Conservation (phyloP, 2,797 vertebrate genomes). For the Borostomias antarcticus region DNA sequence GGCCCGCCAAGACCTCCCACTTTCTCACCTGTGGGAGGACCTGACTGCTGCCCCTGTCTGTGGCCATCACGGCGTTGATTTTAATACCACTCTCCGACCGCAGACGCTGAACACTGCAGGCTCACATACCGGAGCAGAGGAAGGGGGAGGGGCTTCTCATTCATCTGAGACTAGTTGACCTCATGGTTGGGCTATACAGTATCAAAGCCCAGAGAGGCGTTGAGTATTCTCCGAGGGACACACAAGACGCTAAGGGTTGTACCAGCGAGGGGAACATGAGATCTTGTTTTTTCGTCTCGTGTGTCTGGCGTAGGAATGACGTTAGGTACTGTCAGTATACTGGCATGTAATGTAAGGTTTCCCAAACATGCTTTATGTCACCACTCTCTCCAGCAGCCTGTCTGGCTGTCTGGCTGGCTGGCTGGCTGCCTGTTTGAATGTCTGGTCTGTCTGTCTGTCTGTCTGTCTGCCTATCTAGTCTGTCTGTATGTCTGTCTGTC, state of each 20-base stretch:
- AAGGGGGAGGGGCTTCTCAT: background rate
- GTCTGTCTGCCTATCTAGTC: too few species aligned
- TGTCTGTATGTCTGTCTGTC: too few species aligned
- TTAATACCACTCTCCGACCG: conserved; percentile 12
- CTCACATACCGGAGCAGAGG: conserved; percentile 1
- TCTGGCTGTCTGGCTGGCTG: too few species aligned
- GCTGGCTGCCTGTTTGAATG: too few species aligned
- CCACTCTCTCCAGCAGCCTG: too few species aligned
- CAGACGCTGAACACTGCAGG: conserved; percentile 15
- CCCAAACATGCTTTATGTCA: too few species aligned
- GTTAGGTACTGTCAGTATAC: too few species aligned
- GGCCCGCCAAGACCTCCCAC: conserved; percentile 25
- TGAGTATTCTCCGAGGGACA: background rate
- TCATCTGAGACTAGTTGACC: background rate
- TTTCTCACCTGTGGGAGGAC: conserved; percentile 44
- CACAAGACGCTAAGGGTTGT: background rate
- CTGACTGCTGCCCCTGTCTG: conserved; percentile 29
- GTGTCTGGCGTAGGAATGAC: too few species aligned
- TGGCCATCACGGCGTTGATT: conserved; percentile 18
- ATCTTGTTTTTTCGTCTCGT: too few species aligned
- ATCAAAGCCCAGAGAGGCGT: background rate
- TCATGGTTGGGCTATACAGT: background rate
- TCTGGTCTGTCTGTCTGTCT: too few species aligned
- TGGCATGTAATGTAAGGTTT: too few species aligned
- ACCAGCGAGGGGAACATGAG: background rate